Percentiles rank a stretch among this genome's conserved stretches.
Evolutionary conservation across 2,113 vertebrate species (phyloP).

Genomic region (Spea multiplicata): DNA sequence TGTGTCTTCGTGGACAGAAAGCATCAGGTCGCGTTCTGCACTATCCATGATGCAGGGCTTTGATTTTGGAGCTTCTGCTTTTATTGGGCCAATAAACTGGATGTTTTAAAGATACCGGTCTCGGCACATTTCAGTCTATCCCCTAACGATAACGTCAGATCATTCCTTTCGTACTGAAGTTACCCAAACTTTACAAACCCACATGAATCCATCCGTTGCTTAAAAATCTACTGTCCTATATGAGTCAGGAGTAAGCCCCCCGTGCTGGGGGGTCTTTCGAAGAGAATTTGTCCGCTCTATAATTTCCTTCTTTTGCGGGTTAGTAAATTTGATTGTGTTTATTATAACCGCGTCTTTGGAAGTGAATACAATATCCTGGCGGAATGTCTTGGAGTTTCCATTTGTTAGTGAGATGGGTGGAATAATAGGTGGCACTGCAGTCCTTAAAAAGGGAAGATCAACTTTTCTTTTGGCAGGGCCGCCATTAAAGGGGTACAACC

Average conservation of each 20-base stretch:
- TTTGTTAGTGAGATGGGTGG: background rate
- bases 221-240: background rate
- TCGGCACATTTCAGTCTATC: too few species aligned
- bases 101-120: too few species aligned
- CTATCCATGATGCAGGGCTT: too few species aligned
- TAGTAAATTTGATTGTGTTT: conserved; percentile 11
- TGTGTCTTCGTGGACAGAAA: too few species aligned
- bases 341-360: conserved; percentile 22
- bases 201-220: conserved; percentile 6
- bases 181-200: conserved; percentile 23
- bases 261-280: conserved; percentile 23
- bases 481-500: too few species aligned
- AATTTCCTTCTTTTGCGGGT: conserved; percentile 30
- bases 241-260: conserved; percentile 6
- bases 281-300: conserved; percentile 4
- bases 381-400: conserved; percentile 15
- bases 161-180: conserved; percentile 5
- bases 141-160: too few species aligned
- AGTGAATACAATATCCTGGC: conserved; percentile 27
- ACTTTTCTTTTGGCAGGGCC: too few species aligned
- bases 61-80: too few species aligned
- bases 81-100: too few species aligned
- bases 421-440: background rate
- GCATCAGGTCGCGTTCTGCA: too few species aligned
- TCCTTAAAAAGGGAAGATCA: too few species aligned